phyloP scores from a whole-genome alignment of 2,888 invertebrate genomes.

The Drosophila pegasa region DNA sequence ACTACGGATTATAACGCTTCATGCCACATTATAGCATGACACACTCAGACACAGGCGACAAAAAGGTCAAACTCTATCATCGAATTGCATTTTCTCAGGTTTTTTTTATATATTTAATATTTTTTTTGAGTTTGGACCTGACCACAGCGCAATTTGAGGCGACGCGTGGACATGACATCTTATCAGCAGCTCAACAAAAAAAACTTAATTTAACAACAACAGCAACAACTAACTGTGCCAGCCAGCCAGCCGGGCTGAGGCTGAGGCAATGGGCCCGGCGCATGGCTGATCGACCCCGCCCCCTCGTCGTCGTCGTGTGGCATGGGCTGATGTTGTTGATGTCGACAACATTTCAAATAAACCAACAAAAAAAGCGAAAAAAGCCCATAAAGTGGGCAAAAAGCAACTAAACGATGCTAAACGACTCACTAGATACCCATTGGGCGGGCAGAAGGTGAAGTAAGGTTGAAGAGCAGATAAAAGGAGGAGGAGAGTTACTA shows the following conservation, averaged over 20 bases:
- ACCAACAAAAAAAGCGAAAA: slow-evolving; percentile 34
- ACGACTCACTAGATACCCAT: slow-evolving; percentile 32
- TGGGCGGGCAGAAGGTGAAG: too few species aligned
- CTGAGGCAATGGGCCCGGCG: slow-evolving; percentile 32
- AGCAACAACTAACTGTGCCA: slow-evolving; percentile 10
- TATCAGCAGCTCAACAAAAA: slow-evolving; percentile 44
- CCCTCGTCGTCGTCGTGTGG: slow-evolving; percentile 1
- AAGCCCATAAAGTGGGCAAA: slow-evolving; percentile 9
- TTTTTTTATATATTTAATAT: slow-evolving; percentile 3
- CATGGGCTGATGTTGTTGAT: slow-evolving; percentile 30
- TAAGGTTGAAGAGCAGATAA: not conserved
- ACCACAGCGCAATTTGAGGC: slow-evolving; percentile 50
- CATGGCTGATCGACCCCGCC: slow-evolving; percentile 21
- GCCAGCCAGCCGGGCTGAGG: slow-evolving; percentile 13
- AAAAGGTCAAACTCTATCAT: slow-evolving; percentile 50
- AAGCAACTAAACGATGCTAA: not conserved
- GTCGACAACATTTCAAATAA: slow-evolving; percentile 55
- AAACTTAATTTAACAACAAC: slow-evolving; percentile 2
- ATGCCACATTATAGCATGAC: not conserved
- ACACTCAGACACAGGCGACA: slow-evolving; percentile 2
- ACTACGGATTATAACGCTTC: slow-evolving; percentile 4
- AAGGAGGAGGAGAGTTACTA: too few species aligned
- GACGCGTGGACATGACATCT: slow-evolving; percentile 54
- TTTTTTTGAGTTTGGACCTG: slow-evolving; percentile 19
- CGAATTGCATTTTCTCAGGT: slow-evolving; percentile 43